Conservation (phyloP, 1,140 invertebrate species). For the Helicoverpa armigera region DNA sequence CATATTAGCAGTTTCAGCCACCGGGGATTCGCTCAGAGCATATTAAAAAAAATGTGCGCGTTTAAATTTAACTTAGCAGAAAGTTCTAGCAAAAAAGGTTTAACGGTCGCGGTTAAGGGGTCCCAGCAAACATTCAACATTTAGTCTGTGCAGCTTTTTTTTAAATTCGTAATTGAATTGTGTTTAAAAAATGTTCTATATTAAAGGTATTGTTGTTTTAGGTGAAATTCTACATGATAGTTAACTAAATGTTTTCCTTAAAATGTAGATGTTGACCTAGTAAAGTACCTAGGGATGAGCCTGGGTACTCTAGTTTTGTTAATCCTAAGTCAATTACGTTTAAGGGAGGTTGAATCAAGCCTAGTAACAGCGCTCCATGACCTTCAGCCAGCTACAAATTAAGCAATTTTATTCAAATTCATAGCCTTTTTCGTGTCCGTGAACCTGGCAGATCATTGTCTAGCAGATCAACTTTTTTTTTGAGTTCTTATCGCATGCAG, state of each 20-base stretch:
- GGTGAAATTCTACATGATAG: too few relatives aligned
- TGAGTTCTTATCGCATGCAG: too few relatives aligned
- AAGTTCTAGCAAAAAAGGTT: conserved; percentile 34
- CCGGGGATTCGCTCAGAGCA: conserved; percentile 27
- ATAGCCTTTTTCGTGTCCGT: background rate
- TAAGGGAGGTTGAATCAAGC: too few relatives aligned
- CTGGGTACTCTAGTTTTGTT: too few relatives aligned
- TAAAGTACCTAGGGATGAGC: too few relatives aligned
- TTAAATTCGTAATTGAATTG: background rate
- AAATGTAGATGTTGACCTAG: too few relatives aligned
- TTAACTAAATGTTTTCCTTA: too few relatives aligned
- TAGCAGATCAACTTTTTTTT: too few relatives aligned
- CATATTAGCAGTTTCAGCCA: conserved; percentile 26
- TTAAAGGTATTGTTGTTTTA: background rate
- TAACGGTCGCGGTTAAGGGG: conserved; percentile 16
- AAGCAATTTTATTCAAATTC: background rate
- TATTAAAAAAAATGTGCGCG: conserved; percentile 41
- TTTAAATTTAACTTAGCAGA: conserved; percentile 42
- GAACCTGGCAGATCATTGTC: too few relatives aligned
- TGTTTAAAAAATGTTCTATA: background rate
- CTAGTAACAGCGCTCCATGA: too few relatives aligned
- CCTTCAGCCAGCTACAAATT: background rate
- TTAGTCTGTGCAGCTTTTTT: background rate
- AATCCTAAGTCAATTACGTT: too few relatives aligned
- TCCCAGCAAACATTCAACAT: background rate